Evolutionary conservation across 2,888 invertebrate genomes (phyloP).

Genomic region (Hecatera dysodea): DNA sequence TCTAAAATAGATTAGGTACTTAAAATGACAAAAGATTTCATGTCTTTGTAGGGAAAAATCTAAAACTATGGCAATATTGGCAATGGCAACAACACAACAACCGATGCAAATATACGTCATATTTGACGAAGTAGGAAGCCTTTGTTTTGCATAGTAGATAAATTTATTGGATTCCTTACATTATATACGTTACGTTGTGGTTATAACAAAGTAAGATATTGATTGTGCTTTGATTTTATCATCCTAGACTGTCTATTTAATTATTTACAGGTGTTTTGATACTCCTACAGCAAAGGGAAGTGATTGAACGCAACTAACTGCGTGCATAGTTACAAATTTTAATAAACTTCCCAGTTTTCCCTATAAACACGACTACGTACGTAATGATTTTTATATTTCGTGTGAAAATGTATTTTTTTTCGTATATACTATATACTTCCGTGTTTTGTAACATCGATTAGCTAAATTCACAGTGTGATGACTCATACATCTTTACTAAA

Average conservation of each 20-base stretch:
- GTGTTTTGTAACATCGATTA: constrained; percentile 11
- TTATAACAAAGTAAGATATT: constrained; percentile 52
- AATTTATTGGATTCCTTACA: constrained; percentile 27
- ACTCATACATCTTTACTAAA: constrained; percentile 38
- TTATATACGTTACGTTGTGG: constrained; percentile 43
- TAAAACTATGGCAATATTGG: background rate
- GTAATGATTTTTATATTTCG: constrained; percentile 25
- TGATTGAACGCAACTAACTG: constrained; percentile 36
- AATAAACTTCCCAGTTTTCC: constrained; percentile 40
- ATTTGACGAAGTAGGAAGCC: constrained; percentile 65
- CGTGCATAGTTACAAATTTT: constrained; percentile 44
- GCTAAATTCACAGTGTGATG: constrained; percentile 49
- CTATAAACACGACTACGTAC: constrained; percentile 36
- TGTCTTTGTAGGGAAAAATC: background rate
- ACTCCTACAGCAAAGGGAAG: constrained; percentile 21
- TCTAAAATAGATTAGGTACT: background rate
- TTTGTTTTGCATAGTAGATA: constrained; percentile 65
- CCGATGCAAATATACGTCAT: constrained; percentile 45
- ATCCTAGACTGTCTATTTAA: background rate
- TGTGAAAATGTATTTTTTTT: background rate
- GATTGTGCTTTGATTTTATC: constrained; percentile 22
- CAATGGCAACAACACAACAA: constrained; percentile 28
- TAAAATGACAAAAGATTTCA: background rate
- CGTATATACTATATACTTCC: background rate
- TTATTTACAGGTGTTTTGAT: constrained; percentile 29